Percentiles rank a stretch among this genome's conserved stretches.
These are phyloP conservation scores for Tineola bisselliella DNA, from an alignment of 2,888 invertebrate species.

Conservation along the genomic window DNA sequence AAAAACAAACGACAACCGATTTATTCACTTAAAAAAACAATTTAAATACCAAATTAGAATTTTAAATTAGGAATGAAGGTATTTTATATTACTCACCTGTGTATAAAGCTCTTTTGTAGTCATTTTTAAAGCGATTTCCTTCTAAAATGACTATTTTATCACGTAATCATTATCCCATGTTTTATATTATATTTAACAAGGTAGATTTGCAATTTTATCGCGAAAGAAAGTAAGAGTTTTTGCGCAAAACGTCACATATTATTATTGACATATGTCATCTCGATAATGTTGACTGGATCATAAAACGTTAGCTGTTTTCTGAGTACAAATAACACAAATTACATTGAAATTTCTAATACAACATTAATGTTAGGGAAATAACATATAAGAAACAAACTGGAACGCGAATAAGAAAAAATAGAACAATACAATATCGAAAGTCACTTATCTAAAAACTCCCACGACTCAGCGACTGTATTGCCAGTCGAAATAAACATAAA, in stretches of 20 bases:
- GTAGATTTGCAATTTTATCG: conserved; percentile 43
- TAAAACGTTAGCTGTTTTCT: not conserved
- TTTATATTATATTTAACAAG: conserved; percentile 53
- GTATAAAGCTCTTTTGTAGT: conserved; percentile 65
- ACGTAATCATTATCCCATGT: conserved; percentile 42
- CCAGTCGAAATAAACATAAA: not conserved
- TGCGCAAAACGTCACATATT: conserved; percentile 52
- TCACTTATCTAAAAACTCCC: conserved; percentile 41
- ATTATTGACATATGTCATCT: conserved; percentile 40
- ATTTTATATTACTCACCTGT: conserved; percentile 40
- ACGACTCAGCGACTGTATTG: conserved; percentile 21
- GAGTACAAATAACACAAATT: not conserved
- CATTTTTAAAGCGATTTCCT: conserved; percentile 33
- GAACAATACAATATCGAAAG: conserved; percentile 45
- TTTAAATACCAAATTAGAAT: not conserved
- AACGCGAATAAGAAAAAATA: conserved; percentile 31
- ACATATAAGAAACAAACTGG: conserved; percentile 37
- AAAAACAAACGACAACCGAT: not conserved
- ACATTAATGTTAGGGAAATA: not conserved
- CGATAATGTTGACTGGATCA: not conserved
- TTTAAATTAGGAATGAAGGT: conserved; percentile 5
- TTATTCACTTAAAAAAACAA: too few species aligned
- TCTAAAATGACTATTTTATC: not conserved
- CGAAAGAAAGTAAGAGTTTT: conserved; percentile 23
- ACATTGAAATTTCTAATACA: not conserved